A percentile compares a stretch with the other conserved stretches of the same genome.
Evolutionary conservation across 2,888 invertebrate species (phyloP).

Genomic region (Ophion ellenae): DNA sequence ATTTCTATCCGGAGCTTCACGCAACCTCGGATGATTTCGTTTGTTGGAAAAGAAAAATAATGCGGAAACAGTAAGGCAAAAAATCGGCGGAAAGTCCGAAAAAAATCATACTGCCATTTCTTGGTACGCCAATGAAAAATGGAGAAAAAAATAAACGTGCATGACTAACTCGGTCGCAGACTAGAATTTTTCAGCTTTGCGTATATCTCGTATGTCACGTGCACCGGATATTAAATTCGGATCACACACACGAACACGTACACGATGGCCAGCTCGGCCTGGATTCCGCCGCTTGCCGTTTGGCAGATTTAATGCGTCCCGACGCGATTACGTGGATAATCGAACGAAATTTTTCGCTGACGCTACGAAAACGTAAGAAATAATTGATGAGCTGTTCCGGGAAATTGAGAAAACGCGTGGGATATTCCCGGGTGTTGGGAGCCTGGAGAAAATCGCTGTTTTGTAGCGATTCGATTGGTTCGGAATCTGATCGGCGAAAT

Average conservation of each 20-base stretch:
- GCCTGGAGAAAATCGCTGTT: not conserved
- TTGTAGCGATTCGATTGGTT: not conserved
- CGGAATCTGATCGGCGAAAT: not conserved
- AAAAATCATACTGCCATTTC: not conserved
- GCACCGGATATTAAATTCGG: constrained; percentile 73
- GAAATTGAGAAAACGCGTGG: not conserved
- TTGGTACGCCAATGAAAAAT: not conserved
- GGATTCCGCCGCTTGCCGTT: constrained; percentile 1
- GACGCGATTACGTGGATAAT: not conserved
- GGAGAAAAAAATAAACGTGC: constrained; percentile 7
- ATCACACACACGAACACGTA: constrained; percentile 18
- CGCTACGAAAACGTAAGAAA: not conserved
- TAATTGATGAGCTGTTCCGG: not conserved
- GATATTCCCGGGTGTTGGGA: not conserved
- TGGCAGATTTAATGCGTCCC: constrained; percentile 11
- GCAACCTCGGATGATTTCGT: not conserved
- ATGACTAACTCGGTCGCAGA: not conserved
- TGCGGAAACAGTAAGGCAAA: not conserved
- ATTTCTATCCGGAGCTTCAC: constrained; percentile 5
- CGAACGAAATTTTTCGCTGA: not conserved
- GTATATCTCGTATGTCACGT: constrained; percentile 70
- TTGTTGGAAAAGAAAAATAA: not conserved
- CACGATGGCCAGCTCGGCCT: not conserved
- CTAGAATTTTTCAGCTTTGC: not conserved
- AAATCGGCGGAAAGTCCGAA: not conserved